Conservation (phyloP, 2,113 vertebrate species). For the Apodemus speciosus region DNA sequence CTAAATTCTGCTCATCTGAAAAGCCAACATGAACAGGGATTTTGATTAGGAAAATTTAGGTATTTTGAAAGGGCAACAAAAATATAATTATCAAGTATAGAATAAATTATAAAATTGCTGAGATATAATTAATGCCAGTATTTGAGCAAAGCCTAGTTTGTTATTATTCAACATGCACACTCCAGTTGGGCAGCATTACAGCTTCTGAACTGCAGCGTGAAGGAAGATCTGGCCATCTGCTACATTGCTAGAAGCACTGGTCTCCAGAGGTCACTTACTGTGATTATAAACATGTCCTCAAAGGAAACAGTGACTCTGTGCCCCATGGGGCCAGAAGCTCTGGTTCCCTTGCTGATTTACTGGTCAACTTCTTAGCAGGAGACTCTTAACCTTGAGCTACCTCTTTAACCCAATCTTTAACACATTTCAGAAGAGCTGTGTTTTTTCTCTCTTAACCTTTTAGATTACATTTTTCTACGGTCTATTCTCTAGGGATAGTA, state of each 20-base stretch:
- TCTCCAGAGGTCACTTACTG: slow-evolving; percentile 63
- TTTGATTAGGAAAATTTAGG: slow-evolving; percentile 14
- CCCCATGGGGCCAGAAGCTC: slow-evolving; percentile 20
- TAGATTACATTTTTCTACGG: slow-evolving; percentile 17
- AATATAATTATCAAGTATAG: slow-evolving; percentile 27
- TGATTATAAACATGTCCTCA: slow-evolving; percentile 48
- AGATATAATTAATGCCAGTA: slow-evolving; percentile 40
- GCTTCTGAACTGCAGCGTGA: slow-evolving; percentile 41
- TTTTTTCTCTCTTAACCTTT: not conserved
- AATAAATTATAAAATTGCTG: slow-evolving; percentile 46
- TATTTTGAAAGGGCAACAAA: slow-evolving; percentile 28
- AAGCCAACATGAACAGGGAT: not conserved
- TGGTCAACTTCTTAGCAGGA: slow-evolving; percentile 49
- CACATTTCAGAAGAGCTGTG: not conserved
- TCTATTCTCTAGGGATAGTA: slow-evolving; percentile 47
- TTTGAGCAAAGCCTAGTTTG: slow-evolving; percentile 44
- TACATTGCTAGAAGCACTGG: not conserved
- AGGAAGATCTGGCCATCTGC: slow-evolving; percentile 56
- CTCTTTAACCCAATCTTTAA: slow-evolving; percentile 58
- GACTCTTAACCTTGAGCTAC: slow-evolving; percentile 57
- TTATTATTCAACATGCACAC: slow-evolving; percentile 43
- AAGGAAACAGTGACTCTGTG: slow-evolving; percentile 38
- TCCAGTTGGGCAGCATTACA: slow-evolving; percentile 39
- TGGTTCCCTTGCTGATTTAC: slow-evolving; percentile 43
- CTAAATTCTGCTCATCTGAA: not conserved